Evolutionary conservation across 2,888 invertebrate genomes (phyloP).

Genomic region (Seira sanloemensis): DNA sequence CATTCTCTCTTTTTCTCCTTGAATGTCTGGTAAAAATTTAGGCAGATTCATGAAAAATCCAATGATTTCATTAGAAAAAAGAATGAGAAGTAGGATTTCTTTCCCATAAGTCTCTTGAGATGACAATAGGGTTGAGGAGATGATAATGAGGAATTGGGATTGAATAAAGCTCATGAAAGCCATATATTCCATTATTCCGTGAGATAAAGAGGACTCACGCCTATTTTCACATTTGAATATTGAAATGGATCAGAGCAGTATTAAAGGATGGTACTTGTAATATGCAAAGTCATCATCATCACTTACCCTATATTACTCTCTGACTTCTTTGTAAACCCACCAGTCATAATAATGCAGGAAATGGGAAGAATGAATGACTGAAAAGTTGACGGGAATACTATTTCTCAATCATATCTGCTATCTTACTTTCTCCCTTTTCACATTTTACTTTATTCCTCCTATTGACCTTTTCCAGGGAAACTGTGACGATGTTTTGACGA

Average conservation of each 20-base stretch:
- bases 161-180: slow-evolving; percentile 23
- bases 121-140: slow-evolving; percentile 60
- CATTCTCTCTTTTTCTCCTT: too few relatives aligned
- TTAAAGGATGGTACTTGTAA: background rate
- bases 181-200: background rate
- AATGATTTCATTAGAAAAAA: background rate
- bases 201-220: background rate
- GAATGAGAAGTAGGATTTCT: background rate
- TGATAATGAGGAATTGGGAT: slow-evolving; percentile 54
- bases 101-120: slow-evolving; percentile 30
- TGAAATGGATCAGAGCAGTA: background rate
- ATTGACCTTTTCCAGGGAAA: too few relatives aligned
- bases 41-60: background rate
- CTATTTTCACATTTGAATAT: background rate
- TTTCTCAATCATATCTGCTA: too few relatives aligned
- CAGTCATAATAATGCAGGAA: too few relatives aligned
- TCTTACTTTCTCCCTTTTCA: too few relatives aligned
- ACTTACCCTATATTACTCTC: background rate
- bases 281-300: background rate
- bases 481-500: too few relatives aligned
- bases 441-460: too few relatives aligned
- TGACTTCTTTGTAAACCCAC: background rate
- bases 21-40: too few relatives aligned
- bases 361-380: too few relatives aligned
- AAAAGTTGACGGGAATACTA: too few relatives aligned